Evolutionary conservation across 2,113 vertebrate genomes (phyloP), one percentile per base, ranked within the genome.

Genomic region (Tringa solitaria): DNA sequence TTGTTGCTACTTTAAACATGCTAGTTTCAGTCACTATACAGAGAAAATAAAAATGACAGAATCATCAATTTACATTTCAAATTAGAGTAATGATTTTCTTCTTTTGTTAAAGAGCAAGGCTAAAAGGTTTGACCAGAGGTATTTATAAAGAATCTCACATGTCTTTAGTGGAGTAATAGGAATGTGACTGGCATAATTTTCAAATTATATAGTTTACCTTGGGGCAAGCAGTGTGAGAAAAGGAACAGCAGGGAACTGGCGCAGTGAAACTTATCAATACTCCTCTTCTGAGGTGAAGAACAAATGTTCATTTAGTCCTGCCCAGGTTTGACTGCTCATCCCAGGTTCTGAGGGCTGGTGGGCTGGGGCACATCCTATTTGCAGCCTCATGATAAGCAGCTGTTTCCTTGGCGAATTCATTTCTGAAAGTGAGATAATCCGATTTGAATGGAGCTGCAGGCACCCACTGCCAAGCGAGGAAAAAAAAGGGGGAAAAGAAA

Each of bases 401-500:
- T 95, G 90, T 87, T 95, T 93, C 83, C 85, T 83, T 85, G 73
- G 79, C 0, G 0, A 92, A 95, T 94, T 93, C 21, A 64, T 90
- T 94, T 95, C 90, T 95, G 90, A 81, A 90, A 94, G 90, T 92
- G 90, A 84, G 94, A 95, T 95, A 94, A 96, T 94, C 90, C 24
- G 0, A 90, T 93, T 61, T 95, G 85, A 92, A 88, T 77, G 85
- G 80, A 91, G 60, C 79, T 87, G 73, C 76, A 79, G 87, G 76
- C 70, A 85, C 56, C 35, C 50, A 67, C 43, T 76, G 57, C 81
- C 57, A 89, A 93, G 45, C 0, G 0, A 93, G 45, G 37, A 69
- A 65, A 64, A 64, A 75, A 91, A 54, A 6, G 8, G 9, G 28
- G 32, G 12, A 9, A 4, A 76, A 67, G 27, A 77, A 80, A 77